Conservation (phyloP, 2,888 invertebrate genomes). For the Julus scandinavius region DNA sequence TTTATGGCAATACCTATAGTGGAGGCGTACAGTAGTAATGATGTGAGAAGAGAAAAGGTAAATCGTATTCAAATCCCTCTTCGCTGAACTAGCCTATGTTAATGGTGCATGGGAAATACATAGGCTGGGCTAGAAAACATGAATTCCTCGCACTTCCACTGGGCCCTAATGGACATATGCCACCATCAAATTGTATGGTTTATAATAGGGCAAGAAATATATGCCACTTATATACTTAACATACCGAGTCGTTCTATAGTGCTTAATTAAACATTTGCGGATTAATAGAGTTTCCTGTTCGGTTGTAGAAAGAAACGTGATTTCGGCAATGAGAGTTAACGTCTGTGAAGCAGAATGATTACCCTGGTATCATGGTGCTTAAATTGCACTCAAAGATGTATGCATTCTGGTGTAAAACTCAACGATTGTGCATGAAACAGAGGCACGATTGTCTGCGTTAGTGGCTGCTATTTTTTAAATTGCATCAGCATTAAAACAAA, state of each 20-base stretch:
- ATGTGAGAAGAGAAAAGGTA: conserved; percentile 51
- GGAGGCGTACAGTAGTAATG: conserved; percentile 16
- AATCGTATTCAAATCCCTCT: conserved; percentile 50
- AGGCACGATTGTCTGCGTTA: background rate
- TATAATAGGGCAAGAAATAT: background rate
- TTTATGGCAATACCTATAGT: conserved; percentile 37
- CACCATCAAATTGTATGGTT: background rate
- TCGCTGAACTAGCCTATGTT: conserved; percentile 35
- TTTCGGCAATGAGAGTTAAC: conserved; percentile 29
- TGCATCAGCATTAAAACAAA: conserved; percentile 22
- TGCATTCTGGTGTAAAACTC: conserved; percentile 36
- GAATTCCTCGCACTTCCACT: background rate
- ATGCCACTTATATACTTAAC: conserved; percentile 15
- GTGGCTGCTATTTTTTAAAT: conserved; percentile 18
- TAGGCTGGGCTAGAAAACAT: background rate
- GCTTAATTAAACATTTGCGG: conserved; percentile 45
- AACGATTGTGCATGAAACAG: conserved; percentile 7
- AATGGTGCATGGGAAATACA: conserved; percentile 24
- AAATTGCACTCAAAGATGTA: conserved; percentile 39
- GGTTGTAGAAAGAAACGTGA: conserved; percentile 12
- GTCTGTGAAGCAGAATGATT: conserved; percentile 34
- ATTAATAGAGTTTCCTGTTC: conserved; percentile 19
- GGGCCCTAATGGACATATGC: conserved; percentile 33
- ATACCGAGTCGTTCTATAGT: background rate
- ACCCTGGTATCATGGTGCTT: background rate